Evolutionary conservation across 2,888 invertebrate species (phyloP), one percentile per base, ranked within the genome.

Genomic region (Timema podura): DNA sequence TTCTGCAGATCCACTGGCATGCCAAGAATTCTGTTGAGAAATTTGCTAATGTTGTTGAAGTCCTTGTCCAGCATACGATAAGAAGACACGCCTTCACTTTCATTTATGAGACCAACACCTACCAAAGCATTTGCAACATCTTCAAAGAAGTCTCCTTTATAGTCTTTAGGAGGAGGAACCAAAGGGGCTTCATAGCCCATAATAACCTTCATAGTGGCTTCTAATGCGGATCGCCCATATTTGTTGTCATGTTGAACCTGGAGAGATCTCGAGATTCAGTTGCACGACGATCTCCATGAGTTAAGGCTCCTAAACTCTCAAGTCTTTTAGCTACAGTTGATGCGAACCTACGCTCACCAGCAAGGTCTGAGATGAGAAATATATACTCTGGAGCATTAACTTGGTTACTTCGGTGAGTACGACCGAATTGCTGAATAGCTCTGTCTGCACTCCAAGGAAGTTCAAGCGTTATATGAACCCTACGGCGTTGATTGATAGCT

Each of bases 231-330:
- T 57, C 97, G 87, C n/a, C 99, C 98, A 80, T 94, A 96, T 81
- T 97, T 98, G 81, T 96, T 99, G 82, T 99, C 99, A 99, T 96
- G 80, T 99, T 99, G 83, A 99, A 99, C 81, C 96, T 93, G 74
- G 95, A 95, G 69, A 99, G 88, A 84, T 99, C 99, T 71, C 99
- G 84, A 0, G 96, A 92, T 84, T 99, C 98, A 0, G 98, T 98
- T 57, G 99, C 99, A 69, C 99, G 86, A 57, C 99, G 87, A 86
- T 99, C 99, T 57, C 99, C 99, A 82, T 99, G 99, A 0, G 99
- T 99, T 72, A 99, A 84, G 1, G 99, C 99, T 10, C 99, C 99
- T 76, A 96, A 84, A 73, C 95, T 95, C 83, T 98, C 98, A 10
- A 98, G 85, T 67, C 98, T 88, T 82, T 98, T 98, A 68, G 98